These are phyloP conservation scores for Cordylochernes scorpioides DNA, from an alignment of 2,888 invertebrate genomes.

Conservation along the genomic window DNA sequence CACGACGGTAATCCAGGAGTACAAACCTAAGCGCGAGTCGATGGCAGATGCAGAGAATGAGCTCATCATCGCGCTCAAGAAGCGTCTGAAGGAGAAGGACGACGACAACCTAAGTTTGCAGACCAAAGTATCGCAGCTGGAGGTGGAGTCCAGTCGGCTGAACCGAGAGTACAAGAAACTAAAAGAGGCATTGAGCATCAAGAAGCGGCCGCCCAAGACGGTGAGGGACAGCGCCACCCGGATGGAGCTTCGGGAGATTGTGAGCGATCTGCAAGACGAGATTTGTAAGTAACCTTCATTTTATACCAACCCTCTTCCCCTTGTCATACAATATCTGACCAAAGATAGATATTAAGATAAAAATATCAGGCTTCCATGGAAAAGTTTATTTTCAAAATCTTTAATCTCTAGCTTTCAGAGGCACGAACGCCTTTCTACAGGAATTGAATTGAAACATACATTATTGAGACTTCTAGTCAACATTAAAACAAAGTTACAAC, in stretches of 20 bases:
- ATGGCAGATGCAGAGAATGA: slow-evolving; percentile 13
- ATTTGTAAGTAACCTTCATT: slow-evolving; percentile 27
- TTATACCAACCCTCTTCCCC: background rate
- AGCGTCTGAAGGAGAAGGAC: slow-evolving; percentile 22
- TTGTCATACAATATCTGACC: no score
- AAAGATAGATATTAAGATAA: no score
- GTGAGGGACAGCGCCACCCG: slow-evolving; percentile 23
- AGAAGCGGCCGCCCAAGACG: slow-evolving; percentile 41
- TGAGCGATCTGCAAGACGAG: slow-evolving; percentile 62
- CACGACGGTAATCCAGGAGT: slow-evolving; percentile 5
- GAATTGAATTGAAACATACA: no score
- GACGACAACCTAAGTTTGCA: slow-evolving; percentile 36
- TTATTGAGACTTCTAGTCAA: no score
- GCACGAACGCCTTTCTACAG: no score
- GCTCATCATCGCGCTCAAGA: slow-evolving; percentile 13
- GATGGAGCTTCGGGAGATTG: slow-evolving; percentile 36
- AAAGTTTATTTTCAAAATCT: no score
- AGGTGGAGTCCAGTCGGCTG: slow-evolving; percentile 11
- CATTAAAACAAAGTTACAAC: no score
- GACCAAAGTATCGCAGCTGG: slow-evolving; percentile 20
- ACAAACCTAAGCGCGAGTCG: slow-evolving; percentile 7
- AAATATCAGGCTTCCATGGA: no score
- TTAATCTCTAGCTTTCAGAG: no score
- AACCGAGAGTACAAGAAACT: slow-evolving; percentile 15
- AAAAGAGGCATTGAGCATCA: slow-evolving; percentile 32